Percentiles rank a stretch among this genome's conserved stretches.
Evolutionary conservation across 1,140 invertebrate genomes (phyloP).

Genomic region (Drosophila hydei): DNA sequence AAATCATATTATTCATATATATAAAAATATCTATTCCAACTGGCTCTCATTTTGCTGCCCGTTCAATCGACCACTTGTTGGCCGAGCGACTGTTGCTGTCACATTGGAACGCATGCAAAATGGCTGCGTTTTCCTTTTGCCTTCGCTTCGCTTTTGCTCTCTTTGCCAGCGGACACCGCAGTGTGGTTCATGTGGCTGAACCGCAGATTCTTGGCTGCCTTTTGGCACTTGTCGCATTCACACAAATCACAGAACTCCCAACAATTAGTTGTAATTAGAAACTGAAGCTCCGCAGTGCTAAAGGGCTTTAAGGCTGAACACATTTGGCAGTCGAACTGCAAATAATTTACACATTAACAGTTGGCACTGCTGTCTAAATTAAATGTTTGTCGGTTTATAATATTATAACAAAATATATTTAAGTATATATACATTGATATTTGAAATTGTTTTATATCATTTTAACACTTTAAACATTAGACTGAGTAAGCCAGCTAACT

Average conservation of each 20-base stretch:
- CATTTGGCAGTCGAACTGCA: no score
- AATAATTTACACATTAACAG: no score
- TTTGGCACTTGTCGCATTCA: neutral
- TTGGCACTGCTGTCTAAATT: no score
- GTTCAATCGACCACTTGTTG: conserved; percentile 34
- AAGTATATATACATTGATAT: no score
- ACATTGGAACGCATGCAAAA: conserved; percentile 16
- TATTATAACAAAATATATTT: no score
- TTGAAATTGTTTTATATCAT: no score
- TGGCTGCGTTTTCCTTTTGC: conserved; percentile 4
- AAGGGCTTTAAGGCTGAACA: neutral
- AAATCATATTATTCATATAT: no score
- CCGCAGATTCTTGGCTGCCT: conserved; percentile 14
- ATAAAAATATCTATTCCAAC: conserved; percentile 24
- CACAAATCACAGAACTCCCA: neutral
- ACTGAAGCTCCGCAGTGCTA: neutral
- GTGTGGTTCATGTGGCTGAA: neutral
- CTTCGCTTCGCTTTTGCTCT: neutral
- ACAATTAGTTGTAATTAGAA: neutral
- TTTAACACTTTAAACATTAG: no score
- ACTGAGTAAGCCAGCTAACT: no score
- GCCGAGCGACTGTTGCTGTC: conserved; percentile 1
- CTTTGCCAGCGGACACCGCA: no score
- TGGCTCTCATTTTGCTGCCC: conserved; percentile 5
- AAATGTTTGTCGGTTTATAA: no score